Evolutionary conservation across 1,140 invertebrate genomes (phyloP), one percentile per base, ranked within the genome.

Genomic region (Lordiphosa stackelbergi): DNA sequence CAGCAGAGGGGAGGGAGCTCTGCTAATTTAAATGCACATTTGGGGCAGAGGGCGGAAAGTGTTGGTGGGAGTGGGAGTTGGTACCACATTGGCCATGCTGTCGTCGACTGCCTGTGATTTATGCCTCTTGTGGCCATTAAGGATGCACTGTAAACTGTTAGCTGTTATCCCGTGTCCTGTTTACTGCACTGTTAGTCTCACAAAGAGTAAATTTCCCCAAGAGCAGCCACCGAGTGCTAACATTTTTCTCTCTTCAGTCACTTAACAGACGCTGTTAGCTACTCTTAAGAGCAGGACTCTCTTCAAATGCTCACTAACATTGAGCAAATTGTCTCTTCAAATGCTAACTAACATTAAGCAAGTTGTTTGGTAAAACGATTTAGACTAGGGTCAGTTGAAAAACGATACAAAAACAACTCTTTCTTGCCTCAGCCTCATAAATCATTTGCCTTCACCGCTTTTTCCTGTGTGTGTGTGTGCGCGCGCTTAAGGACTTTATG

Each of bases 1-100:
- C n/a, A 34, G 28, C 7, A 1, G 42, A 8, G 12, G 10, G 11
- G 10, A 34, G 36, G 59, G 48, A 45, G 36, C 28, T 41, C 22
- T 55, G 77, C 75, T 83, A 81, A 83, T 81, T 81, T 83, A 83
- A 81, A 81, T 81, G 75, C 77, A 83, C 75, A 81, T 81, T 81
- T 81, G 75, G 75, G 75, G 34, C 75, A 83, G 28, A 5, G 5
- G 28, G 28, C 60, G 47, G 34, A 38, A 35, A 41, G n/a, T 16
- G 24, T 10, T n/a, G 12, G 8, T 5, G 11, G 16, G 24, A 5
- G n/a, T 35, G 12, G 28, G 9, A 34, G 28, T 13, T 48, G 22
- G 31, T 59, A 55, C 41, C 47, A 53, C 64, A 57, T 61, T 60
- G 59, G 52, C 55, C 53, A 53, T 52, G 42, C 62, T 66, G 66